Conservation (phyloP, 2,888 invertebrate species). For the Sipha maydis region DNA sequence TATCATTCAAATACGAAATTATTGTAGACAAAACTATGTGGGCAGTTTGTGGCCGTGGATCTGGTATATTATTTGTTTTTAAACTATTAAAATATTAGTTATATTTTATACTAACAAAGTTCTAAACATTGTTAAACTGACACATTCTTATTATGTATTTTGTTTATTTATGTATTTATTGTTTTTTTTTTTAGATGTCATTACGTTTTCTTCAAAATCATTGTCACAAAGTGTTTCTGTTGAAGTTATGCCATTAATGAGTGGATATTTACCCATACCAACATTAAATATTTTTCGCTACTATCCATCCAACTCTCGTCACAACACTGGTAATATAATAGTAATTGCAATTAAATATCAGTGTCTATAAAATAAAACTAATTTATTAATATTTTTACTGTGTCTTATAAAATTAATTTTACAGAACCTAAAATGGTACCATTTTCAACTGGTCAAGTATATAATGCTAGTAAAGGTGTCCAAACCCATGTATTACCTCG, state of each 20-base stretch:
- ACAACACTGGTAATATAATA: slow-evolving; percentile 63
- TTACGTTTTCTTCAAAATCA: slow-evolving; percentile 53
- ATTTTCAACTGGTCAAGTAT: slow-evolving; percentile 91
- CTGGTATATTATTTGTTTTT: slow-evolving; percentile 18
- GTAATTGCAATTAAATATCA: background rate
- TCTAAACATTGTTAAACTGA: background rate
- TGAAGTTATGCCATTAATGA: slow-evolving; percentile 92
- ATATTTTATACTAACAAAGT: background rate
- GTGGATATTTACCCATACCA: slow-evolving; percentile 89
- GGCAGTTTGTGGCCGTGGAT: slow-evolving; percentile 81
- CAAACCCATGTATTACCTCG: slow-evolving; percentile 85
- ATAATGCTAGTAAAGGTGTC: slow-evolving; percentile 89
- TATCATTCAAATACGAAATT: slow-evolving; percentile 90
- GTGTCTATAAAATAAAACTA: background rate
- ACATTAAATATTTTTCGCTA: slow-evolving; percentile 89
- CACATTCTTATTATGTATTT: background rate
- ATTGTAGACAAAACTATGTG: slow-evolving; percentile 91
- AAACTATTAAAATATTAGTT: slow-evolving; percentile 6
- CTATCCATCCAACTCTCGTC: slow-evolving; percentile 76
- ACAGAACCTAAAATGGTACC: slow-evolving; percentile 72
- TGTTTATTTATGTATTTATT: slow-evolving; percentile 30
- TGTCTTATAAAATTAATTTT: background rate
- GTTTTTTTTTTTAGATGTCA: slow-evolving; percentile 36
- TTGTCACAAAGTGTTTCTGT: slow-evolving; percentile 71
- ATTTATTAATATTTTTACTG: background rate